Conservation (phyloP, 2,797 vertebrate species). For the Eleutherodactylus coqui region DNA sequence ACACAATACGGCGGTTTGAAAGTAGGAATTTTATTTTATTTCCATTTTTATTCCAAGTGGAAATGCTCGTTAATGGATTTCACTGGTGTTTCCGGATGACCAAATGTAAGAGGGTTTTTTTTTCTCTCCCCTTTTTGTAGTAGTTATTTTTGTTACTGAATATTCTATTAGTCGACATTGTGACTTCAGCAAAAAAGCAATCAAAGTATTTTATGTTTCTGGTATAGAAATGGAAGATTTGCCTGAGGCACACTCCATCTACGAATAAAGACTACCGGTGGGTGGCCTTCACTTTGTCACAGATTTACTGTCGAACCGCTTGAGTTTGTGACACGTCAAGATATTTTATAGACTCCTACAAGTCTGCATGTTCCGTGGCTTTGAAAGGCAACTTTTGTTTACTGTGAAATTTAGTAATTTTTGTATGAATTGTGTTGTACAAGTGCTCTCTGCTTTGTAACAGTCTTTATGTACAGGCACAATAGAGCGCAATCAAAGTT, state of each 20-base stretch:
- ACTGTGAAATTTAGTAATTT: neutral
- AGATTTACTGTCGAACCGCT: slow-evolving; percentile 36
- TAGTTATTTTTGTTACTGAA: neutral
- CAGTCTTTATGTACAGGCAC: neutral
- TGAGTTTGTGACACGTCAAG: slow-evolving; percentile 31
- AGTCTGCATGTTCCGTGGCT: slow-evolving; percentile 2
- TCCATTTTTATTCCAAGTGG: too few species aligned
- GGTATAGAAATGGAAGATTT: slow-evolving; percentile 7
- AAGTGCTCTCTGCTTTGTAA: neutral
- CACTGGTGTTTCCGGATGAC: neutral
- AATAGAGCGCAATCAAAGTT: neutral
- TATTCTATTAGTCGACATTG: slow-evolving; percentile 18
- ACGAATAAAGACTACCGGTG: slow-evolving; percentile 34
- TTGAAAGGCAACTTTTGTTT: slow-evolving; percentile 47
- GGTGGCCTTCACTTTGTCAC: slow-evolving; percentile 34
- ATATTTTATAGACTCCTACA: slow-evolving; percentile 45
- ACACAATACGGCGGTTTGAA: too few species aligned
- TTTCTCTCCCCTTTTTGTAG: neutral
- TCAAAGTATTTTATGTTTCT: slow-evolving; percentile 30
- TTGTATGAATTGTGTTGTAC: slow-evolving; percentile 9
- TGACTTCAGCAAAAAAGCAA: slow-evolving; percentile 8
- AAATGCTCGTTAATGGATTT: too few species aligned
- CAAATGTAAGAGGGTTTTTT: neutral
- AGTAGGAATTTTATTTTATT: too few species aligned
- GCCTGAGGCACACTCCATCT: slow-evolving; percentile 11